These are phyloP conservation scores for Cecropterus lyciades DNA, from an alignment of 1,140 invertebrate genomes.

Conservation along the genomic window DNA sequence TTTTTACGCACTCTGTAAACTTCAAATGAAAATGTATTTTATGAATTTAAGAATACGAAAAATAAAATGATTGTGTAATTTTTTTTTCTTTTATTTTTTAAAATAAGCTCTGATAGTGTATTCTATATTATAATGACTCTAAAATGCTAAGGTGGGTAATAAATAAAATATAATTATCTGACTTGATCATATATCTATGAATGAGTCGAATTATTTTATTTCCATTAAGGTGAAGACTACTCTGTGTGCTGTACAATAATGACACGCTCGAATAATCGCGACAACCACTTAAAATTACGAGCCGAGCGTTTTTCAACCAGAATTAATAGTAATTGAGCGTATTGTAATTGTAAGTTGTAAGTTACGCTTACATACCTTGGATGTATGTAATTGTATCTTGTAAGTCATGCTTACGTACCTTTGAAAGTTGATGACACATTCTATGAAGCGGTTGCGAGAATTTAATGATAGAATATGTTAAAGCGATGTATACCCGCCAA, in stretches of 20 bases:
- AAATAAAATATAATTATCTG: too few relatives aligned
- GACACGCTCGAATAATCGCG: conserved; percentile 56
- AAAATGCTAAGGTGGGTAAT: too few relatives aligned
- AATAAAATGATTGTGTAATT: too few relatives aligned
- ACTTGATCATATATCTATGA: too few relatives aligned
- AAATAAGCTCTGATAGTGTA: too few relatives aligned
- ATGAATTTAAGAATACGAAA: too few relatives aligned
- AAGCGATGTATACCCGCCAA: conserved; percentile 27
- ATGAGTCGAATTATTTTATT: too few relatives aligned
- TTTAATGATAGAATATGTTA: conserved; percentile 51
- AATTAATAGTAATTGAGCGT: conserved; percentile 55
- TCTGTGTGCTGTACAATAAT: conserved; percentile 33
- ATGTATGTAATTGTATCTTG: conserved; percentile 56
- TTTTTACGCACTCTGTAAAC: too few relatives aligned
- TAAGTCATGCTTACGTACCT: conserved; percentile 55
- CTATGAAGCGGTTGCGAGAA: conserved; percentile 42
- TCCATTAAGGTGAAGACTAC: background rate
- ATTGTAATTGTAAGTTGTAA: conserved; percentile 56
- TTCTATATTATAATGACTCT: too few relatives aligned
- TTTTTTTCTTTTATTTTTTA: too few relatives aligned
- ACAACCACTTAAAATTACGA: conserved; percentile 58
- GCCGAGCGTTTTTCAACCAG: conserved; percentile 57
- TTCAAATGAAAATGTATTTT: too few relatives aligned
- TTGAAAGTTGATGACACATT: conserved; percentile 62
- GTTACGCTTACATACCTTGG: conserved; percentile 55